Evolutionary conservation across 2,113 vertebrate species (phyloP).

Genomic region (Serilophus lunatus): DNA sequence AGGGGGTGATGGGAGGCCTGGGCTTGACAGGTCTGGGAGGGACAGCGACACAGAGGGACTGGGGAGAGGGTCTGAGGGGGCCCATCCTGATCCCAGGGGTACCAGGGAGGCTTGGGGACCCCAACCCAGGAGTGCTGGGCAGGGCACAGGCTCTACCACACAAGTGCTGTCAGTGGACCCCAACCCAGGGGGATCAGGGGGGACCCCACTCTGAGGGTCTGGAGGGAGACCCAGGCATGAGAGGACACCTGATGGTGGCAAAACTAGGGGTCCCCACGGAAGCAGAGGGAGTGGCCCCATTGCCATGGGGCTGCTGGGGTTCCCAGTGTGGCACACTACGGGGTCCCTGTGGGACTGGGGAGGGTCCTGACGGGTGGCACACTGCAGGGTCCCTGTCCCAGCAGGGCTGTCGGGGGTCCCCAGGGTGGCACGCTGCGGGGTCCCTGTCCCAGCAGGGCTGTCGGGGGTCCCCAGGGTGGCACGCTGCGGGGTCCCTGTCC

Average conservation of each 20-base stretch:
- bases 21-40: no score
- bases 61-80: no score
- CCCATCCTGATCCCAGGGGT: no score
- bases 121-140: neutral
- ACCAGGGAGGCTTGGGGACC: neutral
- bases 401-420: neutral
- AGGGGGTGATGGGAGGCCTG: neutral
- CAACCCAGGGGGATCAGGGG: neutral
- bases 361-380: neutral
- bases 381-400: no score
- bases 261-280: neutral
- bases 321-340: neutral
- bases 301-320: neutral
- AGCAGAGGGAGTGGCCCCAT: neutral
- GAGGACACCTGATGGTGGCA: neutral
- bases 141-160: neutral
- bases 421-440: no score
- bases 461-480: no score
- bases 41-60: neutral
- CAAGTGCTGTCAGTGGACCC: constrained; percentile 3
- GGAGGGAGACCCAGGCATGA: neutral
- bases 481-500: neutral
- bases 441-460: neutral
- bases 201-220: neutral
- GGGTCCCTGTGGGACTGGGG: neutral